These are phyloP conservation scores for Cryptotis parvus DNA, from an alignment of 2,113 vertebrate genomes.

Conservation along the genomic window DNA sequence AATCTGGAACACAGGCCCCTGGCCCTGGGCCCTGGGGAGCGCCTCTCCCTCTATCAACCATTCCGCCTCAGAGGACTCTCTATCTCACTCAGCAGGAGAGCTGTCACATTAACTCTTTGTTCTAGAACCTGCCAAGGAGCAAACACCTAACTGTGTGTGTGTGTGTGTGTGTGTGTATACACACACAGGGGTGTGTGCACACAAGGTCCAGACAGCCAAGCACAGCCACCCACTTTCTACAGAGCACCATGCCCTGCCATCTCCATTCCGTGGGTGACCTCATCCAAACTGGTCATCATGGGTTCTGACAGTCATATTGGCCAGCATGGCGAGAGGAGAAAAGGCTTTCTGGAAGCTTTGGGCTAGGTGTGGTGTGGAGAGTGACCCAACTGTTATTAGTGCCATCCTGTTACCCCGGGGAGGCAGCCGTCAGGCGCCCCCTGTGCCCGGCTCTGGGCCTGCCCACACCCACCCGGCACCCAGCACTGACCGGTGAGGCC, in stretches of 20 bases:
- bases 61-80: neutral
- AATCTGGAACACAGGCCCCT: too few relatives aligned
- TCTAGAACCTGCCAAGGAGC: neutral
- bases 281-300: neutral
- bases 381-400: neutral
- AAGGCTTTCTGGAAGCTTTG: conserved; percentile 57
- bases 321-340: conserved; percentile 49
- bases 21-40: neutral
- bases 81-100: neutral
- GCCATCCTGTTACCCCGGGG: neutral
- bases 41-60: neutral
- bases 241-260: too few relatives aligned
- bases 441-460: neutral
- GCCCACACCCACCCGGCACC: neutral
- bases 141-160: too few relatives aligned
- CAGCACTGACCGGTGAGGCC: conserved; percentile 90
- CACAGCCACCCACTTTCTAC: neutral
- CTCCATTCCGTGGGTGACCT: conserved; percentile 26
- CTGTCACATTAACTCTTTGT: neutral
- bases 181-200: too few relatives aligned
- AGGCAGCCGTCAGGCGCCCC: neutral
- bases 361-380: too few relatives aligned
- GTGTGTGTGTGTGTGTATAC: too few relatives aligned
- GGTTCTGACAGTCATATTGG: conserved; percentile 13
- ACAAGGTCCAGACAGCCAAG: too few relatives aligned